phyloP scores from a whole-genome alignment of 2,888 invertebrate genomes.

The Lithosia quadra region DNA sequence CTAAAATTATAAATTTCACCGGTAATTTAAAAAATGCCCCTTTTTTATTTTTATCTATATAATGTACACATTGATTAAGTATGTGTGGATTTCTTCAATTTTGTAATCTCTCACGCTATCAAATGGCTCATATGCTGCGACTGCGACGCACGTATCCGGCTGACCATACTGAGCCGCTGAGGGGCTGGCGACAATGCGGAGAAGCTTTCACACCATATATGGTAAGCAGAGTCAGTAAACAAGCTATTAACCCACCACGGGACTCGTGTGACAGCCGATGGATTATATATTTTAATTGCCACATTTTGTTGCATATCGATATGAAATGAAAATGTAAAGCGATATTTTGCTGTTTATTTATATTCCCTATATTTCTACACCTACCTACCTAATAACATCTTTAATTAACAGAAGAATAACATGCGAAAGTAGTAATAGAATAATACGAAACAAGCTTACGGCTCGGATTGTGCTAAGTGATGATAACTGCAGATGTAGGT shows the following conservation, averaged over 20 bases:
- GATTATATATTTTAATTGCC: slow-evolving; percentile 82
- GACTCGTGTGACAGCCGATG: slow-evolving; percentile 72
- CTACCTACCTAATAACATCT: no score
- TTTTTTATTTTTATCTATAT: slow-evolving; percentile 15
- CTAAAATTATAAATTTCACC: not conserved
- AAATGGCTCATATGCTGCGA: slow-evolving; percentile 63
- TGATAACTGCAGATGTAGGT: no score
- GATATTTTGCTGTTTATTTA: slow-evolving; percentile 26
- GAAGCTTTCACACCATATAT: slow-evolving; percentile 85
- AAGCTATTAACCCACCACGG: slow-evolving; percentile 76
- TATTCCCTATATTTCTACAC: not conserved
- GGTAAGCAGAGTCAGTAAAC: slow-evolving; percentile 76
- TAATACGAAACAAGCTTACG: not conserved
- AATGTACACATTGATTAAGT: slow-evolving; percentile 10
- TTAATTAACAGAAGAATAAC: not conserved
- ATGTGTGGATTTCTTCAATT: slow-evolving; percentile 46
- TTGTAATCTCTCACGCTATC: slow-evolving; percentile 65
- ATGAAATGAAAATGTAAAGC: slow-evolving; percentile 50
- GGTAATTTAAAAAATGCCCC: not conserved
- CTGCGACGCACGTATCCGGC: slow-evolving; percentile 70
- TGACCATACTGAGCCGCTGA: slow-evolving; percentile 66
- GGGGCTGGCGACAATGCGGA: slow-evolving; percentile 80
- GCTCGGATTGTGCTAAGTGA: no score
- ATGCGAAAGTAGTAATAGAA: not conserved
- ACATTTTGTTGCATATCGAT: slow-evolving; percentile 71